Evolutionary conservation across 2,888 invertebrate species (phyloP), one percentile per base, ranked within the genome.

Genomic region (Hypercompe scribonia): DNA sequence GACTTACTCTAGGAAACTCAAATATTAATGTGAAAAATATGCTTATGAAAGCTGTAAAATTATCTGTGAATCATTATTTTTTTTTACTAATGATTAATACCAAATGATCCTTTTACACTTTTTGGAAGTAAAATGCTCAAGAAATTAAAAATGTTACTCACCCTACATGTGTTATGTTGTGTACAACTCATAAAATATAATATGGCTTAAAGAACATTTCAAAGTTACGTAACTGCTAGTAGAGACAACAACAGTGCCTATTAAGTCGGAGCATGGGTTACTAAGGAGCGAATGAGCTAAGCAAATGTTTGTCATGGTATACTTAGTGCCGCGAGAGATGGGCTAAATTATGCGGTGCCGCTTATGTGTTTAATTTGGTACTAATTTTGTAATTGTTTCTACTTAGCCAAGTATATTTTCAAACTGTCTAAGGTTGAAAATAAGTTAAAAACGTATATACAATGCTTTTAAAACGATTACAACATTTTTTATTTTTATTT

Each of bases 141-240:
- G 11, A n/a, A 11, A 28, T 54, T 0, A 54, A n/a, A 54, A 54
- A 11, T 28, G 2, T 15, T 58, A 28, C 31, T 61, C n/a, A n/a
- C 11, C n/a, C 1, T 5, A 1, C 31, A 31, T 31, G 18, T 28
- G 28, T 58, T 58, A 7, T 61, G 18, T 61, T 31, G 24, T 31
- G 31, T 61, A 7, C 28, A 31, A 61, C 28, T 31, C 18, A 31
- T 46, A 46, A 66, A 46, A 31, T 46, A 42, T 31, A 66, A 46
- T 66, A 31, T 46, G 21, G 31, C 11, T n/a, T 31, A 28, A 31
- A 61, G 18, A 61, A 31, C 61, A 31, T 31, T 61, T 61, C 7
- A 61, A 18, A 61, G 33, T 70, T 64, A 81, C 68, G 68, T 72
- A 73, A 78, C 68, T 68, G 66, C 65, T 68, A 70, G 70, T 73